phyloP scores from a whole-genome alignment of 2,113 vertebrate species.

The Ceyx cyanopectus region DNA sequence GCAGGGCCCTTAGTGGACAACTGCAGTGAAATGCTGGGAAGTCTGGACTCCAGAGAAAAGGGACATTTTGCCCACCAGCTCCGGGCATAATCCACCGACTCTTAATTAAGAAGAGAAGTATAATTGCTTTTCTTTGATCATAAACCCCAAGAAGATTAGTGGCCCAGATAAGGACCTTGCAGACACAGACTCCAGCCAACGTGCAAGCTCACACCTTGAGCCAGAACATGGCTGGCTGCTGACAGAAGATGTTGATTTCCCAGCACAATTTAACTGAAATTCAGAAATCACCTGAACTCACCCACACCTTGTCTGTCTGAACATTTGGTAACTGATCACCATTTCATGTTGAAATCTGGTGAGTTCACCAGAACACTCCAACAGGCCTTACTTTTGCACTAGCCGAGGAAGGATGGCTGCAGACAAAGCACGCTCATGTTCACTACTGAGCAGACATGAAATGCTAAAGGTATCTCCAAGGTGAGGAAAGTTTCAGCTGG shows the following conservation, averaged over 20 bases:
- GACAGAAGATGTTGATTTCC: neutral
- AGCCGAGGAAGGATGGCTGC: neutral
- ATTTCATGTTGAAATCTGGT: neutral
- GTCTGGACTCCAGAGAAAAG: neutral
- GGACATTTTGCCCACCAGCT: neutral
- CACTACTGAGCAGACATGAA: neutral
- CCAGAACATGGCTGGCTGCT: fast-evolving
- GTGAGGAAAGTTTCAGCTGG: neutral
- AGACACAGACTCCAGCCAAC: neutral
- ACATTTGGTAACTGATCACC: neutral
- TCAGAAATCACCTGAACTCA: neutral
- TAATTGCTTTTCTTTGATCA: neutral
- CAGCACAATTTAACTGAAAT: neutral
- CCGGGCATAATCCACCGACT: neutral
- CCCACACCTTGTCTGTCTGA: neutral
- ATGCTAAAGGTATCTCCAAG: neutral
- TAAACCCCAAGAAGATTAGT: neutral
- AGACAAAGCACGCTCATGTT: fast-evolving
- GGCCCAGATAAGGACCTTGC: neutral
- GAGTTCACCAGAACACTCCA: neutral
- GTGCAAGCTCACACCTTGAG: fast-evolving
- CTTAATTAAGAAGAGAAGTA: neutral
- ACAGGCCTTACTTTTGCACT: neutral
- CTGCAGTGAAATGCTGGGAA: neutral
- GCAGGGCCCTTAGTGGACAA: neutral